Percentiles rank a stretch among this genome's conserved stretches.
phyloP scores from a whole-genome alignment of 2,797 vertebrate species.

The Coregonus sp. region DNA sequence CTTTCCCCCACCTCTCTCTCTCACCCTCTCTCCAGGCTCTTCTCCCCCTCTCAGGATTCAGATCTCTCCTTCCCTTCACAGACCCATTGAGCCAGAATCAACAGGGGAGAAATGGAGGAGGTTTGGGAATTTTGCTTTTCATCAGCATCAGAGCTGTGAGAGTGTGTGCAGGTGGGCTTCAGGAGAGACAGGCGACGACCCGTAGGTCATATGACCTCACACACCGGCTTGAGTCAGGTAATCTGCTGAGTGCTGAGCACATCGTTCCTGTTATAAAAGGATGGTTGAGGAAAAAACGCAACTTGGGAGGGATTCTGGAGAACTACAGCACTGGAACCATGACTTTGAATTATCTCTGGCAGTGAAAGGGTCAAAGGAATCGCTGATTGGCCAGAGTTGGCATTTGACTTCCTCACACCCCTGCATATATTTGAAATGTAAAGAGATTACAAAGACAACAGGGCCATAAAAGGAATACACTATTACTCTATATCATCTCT shows the following conservation, averaged over 20 bases:
- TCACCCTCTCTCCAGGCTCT: conserved; percentile 3
- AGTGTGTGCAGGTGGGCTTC: conserved; percentile 59
- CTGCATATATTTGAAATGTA: too few species aligned
- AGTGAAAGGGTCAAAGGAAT: too few species aligned
- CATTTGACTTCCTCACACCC: too few species aligned
- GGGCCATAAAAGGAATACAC: too few species aligned
- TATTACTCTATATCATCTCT: too few species aligned
- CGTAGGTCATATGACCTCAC: conserved; percentile 14
- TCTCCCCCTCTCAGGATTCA: conserved; percentile 27
- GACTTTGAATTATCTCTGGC: too few species aligned
- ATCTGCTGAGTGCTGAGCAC: conserved; percentile 23
- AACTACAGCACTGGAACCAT: too few species aligned
- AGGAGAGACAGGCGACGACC: conserved; percentile 17
- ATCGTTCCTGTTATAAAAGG: not conserved
- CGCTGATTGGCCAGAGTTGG: too few species aligned
- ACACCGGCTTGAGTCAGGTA: conserved; percentile 18
- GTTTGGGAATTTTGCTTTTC: conserved; percentile 45
- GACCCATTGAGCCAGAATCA: conserved; percentile 39
- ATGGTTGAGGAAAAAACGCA: not conserved
- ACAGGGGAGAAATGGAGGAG: conserved; percentile 47
- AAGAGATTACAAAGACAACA: too few species aligned
- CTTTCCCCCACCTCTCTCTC: not conserved
- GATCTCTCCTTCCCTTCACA: conserved; percentile 29
- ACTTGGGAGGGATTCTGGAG: too few species aligned
- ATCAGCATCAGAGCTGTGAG: conserved; percentile 42